These are phyloP conservation scores for Bacillus rossius DNA, from an alignment of 1,140 invertebrate genomes.

Conservation along the genomic window DNA sequence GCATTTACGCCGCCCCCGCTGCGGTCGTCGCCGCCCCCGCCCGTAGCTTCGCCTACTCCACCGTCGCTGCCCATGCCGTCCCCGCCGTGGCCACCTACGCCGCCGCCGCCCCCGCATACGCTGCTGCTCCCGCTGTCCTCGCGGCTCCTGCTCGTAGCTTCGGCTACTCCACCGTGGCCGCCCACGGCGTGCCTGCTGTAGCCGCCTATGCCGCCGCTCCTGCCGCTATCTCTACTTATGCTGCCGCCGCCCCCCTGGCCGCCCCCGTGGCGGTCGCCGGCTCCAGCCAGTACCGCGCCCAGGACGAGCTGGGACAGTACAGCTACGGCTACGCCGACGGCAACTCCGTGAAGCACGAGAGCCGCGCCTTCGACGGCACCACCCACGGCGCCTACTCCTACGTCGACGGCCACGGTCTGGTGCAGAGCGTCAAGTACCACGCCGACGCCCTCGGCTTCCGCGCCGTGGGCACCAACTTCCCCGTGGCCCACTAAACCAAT, in stretches of 20 bases:
- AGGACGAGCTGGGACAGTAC: constrained; percentile 57
- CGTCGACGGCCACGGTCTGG: constrained; percentile 24
- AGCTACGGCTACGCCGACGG: constrained; percentile 29
- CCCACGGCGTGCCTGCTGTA: neutral
- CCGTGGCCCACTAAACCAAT: neutral
- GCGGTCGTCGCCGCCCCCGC: neutral
- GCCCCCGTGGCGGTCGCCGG: constrained; percentile 9
- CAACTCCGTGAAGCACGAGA: constrained; percentile 25
- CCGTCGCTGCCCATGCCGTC: neutral
- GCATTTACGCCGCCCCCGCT: neutral
- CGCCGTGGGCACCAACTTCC: constrained; percentile 26
- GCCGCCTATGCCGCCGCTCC: neutral
- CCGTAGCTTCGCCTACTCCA: neutral
- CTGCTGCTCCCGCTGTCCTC: too few species aligned
- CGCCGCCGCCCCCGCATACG: neutral
- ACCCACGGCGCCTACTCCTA: constrained; percentile 24
- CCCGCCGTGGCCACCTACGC: neutral
- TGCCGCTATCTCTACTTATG: neutral
- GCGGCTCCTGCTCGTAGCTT: too few species aligned
- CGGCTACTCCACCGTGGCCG: neutral
- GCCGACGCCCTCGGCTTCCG: constrained; percentile 27
- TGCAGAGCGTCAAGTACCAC: constrained; percentile 25
- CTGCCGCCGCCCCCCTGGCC: neutral
- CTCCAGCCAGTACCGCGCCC: constrained; percentile 48
- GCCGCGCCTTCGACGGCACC: constrained; percentile 4